Conservation (phyloP, 2,797 vertebrate species). For the Diplodus puntazzo region DNA sequence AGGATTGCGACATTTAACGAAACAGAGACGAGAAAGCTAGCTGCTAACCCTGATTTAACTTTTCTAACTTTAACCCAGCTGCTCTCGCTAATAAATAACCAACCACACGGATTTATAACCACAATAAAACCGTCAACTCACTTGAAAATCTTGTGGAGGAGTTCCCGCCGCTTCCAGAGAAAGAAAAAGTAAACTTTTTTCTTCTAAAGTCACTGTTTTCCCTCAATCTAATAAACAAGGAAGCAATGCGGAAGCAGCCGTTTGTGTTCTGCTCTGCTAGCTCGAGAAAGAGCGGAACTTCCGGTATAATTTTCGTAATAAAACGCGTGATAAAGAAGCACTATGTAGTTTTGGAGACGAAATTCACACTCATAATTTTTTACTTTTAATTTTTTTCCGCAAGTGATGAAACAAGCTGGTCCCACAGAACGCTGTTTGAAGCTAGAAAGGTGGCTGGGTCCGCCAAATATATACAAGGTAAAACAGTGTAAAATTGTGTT, state of each 20-base stretch:
- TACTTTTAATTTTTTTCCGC: too few relatives aligned
- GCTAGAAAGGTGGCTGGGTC: too few relatives aligned
- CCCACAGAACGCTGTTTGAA: too few relatives aligned
- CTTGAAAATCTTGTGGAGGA: background rate
- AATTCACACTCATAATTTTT: too few relatives aligned
- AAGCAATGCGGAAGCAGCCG: slow-evolving; percentile 73
- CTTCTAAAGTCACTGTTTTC: slow-evolving; percentile 17
- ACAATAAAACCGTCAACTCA: slow-evolving; percentile 35
- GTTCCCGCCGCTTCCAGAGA: background rate
- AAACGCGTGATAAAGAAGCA: background rate
- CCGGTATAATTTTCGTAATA: slow-evolving; percentile 58
- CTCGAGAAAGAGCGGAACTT: slow-evolving; percentile 4
- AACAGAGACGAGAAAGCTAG: slow-evolving; percentile 25
- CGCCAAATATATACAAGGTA: too few relatives aligned
- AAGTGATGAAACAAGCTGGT: too few relatives aligned
- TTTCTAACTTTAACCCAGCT: slow-evolving; percentile 30
- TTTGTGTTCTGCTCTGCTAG: background rate
- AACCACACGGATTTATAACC: background rate
- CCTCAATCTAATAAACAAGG: slow-evolving; percentile 72
- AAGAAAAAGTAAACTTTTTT: background rate
- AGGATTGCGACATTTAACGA: slow-evolving; percentile 27
- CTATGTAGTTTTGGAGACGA: too few relatives aligned
- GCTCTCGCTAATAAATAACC: background rate
- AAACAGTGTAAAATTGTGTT: too few relatives aligned
- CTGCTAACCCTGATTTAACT: slow-evolving; percentile 36